Evolutionary conservation across 2,888 invertebrate species (phyloP).

Genomic region (Hirtodrosophila trivittata): DNA sequence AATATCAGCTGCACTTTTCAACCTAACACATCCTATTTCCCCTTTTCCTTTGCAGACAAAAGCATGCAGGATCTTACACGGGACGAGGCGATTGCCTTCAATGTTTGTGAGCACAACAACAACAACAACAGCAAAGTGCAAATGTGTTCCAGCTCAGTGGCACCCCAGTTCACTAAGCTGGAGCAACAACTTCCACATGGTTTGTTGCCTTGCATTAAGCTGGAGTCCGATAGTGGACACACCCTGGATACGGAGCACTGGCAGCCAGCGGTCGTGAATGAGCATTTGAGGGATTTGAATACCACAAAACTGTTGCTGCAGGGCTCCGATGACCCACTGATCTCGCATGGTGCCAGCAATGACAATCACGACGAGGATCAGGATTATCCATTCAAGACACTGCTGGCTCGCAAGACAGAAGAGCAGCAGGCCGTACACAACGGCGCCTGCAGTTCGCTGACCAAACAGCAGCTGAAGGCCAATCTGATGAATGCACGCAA

Average conservation of each 20-base stretch:
- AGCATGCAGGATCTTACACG: slow-evolving; percentile 82
- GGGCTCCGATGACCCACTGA: slow-evolving; percentile 83
- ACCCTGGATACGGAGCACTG: slow-evolving; percentile 47
- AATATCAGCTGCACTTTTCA: too few species aligned
- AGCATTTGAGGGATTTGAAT: slow-evolving; percentile 55
- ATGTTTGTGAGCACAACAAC: slow-evolving; percentile 42
- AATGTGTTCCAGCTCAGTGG: slow-evolving; percentile 31
- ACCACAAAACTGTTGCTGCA: slow-evolving; percentile 79
- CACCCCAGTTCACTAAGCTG: slow-evolving; percentile 18
- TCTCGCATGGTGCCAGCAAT: slow-evolving; percentile 82
- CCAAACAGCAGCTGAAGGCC: slow-evolving; percentile 81
- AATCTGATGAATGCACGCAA: slow-evolving; percentile 73
- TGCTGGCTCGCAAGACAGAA: slow-evolving; percentile 47
- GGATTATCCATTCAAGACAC: slow-evolving; percentile 79
- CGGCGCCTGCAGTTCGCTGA: slow-evolving; percentile 72
- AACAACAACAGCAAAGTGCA: slow-evolving; percentile 31
- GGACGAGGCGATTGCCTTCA: slow-evolving; percentile 54
- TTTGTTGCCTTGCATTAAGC: slow-evolving; percentile 54
- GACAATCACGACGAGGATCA: slow-evolving; percentile 81
- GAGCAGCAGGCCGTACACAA: slow-evolving; percentile 40
- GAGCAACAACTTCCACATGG: slow-evolving; percentile 28
- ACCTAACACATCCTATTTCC: not conserved
- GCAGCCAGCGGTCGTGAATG: slow-evolving; percentile 45
- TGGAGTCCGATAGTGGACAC: slow-evolving; percentile 59
- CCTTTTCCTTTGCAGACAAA: slow-evolving; percentile 63